These are phyloP conservation scores for Pangasianodon gigas DNA, from an alignment of 2,113 vertebrate species.

Conservation along the genomic window DNA sequence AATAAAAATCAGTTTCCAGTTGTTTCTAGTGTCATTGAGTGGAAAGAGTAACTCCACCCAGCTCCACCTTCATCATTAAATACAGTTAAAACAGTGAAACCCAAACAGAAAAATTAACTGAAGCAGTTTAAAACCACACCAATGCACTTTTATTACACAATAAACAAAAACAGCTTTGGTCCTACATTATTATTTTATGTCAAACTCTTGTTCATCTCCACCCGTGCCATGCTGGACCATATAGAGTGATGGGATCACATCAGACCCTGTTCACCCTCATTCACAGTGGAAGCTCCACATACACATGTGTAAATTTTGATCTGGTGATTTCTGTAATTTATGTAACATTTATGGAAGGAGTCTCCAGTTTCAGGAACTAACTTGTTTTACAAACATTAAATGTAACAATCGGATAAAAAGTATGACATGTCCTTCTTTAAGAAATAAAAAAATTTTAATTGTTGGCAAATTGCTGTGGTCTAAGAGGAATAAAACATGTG, in stretches of 20 bases:
- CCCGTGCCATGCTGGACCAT: not conserved
- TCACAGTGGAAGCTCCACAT: not conserved
- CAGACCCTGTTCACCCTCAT: not conserved
- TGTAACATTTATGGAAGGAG: not conserved
- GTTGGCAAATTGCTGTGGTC: no score
- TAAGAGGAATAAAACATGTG: no score
- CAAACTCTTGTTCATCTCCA: not conserved
- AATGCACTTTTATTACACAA: not conserved
- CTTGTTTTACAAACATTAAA: not conserved
- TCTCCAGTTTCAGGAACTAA: not conserved
- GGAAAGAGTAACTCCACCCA: not conserved
- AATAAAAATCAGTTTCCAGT: not conserved
- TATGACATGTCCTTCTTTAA: not conserved
- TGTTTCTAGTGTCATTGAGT: not conserved
- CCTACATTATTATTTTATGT: not conserved
- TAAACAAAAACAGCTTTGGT: not conserved
- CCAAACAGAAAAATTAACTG: not conserved
- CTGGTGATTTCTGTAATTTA: not conserved
- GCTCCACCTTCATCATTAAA: constrained; percentile 7
- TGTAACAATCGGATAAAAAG: not conserved
- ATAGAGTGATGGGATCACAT: not conserved
- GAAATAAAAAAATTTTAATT: no score
- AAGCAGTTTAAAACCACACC: not conserved
- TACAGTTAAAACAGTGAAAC: not conserved
- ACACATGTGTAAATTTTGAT: not conserved